Conservation (phyloP, 2,888 invertebrate species). For the Matsumyia berberina region DNA sequence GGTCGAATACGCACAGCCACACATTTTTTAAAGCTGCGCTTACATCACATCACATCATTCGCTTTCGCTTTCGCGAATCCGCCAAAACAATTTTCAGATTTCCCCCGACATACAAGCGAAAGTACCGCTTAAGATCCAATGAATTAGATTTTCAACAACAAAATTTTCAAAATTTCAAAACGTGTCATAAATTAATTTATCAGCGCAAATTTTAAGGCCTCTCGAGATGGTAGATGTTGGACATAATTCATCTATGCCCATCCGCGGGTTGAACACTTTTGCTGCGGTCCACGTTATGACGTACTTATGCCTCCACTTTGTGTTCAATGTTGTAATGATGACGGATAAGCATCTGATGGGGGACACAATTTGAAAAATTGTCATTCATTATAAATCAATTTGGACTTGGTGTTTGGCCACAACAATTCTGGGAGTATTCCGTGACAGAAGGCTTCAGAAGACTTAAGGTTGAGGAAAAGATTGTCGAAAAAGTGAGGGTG, state of each 20-base stretch:
- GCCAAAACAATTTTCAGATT: slow-evolving; percentile 18
- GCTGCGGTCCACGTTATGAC: slow-evolving; percentile 25
- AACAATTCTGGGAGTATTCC: slow-evolving; percentile 44
- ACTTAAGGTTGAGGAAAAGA: no score
- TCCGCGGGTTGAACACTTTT: not conserved
- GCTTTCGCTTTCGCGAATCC: slow-evolving; percentile 70
- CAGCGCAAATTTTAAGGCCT: not conserved
- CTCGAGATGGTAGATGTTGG: slow-evolving; percentile 32
- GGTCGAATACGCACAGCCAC: slow-evolving; percentile 57
- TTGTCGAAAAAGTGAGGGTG: not conserved
- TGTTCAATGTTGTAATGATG: slow-evolving; percentile 48
- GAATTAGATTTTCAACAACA: slow-evolving; percentile 8
- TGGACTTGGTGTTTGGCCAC: slow-evolving; percentile 5
- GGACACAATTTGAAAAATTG: slow-evolving; percentile 47
- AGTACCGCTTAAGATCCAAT: slow-evolving; percentile 2
- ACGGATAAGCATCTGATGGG: slow-evolving; percentile 2
- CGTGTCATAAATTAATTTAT: slow-evolving; percentile 15
- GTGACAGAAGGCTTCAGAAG: slow-evolving; percentile 11
- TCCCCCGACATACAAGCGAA: slow-evolving; percentile 22
- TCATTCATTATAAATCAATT: slow-evolving; percentile 67
- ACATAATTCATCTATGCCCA: slow-evolving; percentile 23
- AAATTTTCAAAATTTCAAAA: slow-evolving; percentile 23
- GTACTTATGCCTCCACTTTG: slow-evolving; percentile 53
- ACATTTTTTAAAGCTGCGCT: slow-evolving; percentile 21
- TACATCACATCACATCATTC: slow-evolving; percentile 56